A percentile compares a stretch with the other conserved stretches of the same genome.
Conservation (phyloP, 2,113 vertebrate species). For the Calidris pugnax region DNA sequence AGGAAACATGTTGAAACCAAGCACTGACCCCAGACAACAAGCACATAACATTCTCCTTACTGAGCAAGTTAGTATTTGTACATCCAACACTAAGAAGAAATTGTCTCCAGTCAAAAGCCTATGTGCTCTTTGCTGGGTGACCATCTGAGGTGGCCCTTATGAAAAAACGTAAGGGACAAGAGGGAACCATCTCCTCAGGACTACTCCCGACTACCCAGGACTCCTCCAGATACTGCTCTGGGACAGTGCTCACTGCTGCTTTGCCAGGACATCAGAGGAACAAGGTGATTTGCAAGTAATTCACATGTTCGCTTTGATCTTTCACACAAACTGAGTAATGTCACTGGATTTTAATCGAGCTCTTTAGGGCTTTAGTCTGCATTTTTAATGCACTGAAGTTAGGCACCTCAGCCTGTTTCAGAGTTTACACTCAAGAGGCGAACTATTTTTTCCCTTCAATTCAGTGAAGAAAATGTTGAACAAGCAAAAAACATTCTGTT, state of each 20-base stretch:
- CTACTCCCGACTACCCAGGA: too few species aligned
- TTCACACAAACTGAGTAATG: not conserved
- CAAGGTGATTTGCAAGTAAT: not conserved
- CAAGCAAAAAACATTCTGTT: fast-evolving
- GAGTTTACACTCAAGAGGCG: not conserved
- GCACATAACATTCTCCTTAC: not conserved
- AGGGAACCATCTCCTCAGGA: fast-evolving
- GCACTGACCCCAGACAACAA: not conserved
- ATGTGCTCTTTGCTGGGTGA: not conserved
- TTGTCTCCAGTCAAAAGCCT: not conserved
- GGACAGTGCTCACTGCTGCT: not conserved
- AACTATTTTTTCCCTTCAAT: not conserved
- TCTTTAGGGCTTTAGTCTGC: not conserved
- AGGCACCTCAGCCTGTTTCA: not conserved
- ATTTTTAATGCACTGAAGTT: not conserved
- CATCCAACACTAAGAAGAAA: not conserved
- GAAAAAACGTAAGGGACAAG: not conserved
- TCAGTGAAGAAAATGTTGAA: not conserved
- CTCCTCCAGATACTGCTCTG: not conserved
- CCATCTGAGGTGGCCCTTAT: not conserved
- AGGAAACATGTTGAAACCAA: not conserved
- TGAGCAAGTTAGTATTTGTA: not conserved
- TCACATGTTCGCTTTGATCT: not conserved
- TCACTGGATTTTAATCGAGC: not conserved
- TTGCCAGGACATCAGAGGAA: not conserved